Evolutionary conservation across 2,113 vertebrate genomes (phyloP).

Genomic region (Chlamydotis undulata): DNA sequence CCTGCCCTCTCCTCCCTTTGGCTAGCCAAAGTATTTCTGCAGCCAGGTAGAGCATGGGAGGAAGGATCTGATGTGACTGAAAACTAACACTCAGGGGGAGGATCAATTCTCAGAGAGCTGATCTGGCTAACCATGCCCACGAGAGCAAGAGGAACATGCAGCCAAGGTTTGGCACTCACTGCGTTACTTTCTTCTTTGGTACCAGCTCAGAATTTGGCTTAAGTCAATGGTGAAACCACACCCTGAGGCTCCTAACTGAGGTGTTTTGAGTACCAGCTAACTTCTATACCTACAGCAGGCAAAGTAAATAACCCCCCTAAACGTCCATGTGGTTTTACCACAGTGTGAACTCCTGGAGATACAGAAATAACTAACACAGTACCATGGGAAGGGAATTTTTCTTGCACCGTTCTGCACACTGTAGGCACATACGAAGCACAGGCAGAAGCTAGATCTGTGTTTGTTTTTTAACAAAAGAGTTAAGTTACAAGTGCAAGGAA

Average conservation of each 20-base stretch:
- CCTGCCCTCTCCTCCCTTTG: background rate
- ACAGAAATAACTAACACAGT: background rate
- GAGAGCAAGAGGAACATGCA: background rate
- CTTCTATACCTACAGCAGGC: background rate
- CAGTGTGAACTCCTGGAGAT: background rate
- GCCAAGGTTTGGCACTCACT: background rate
- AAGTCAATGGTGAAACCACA: background rate
- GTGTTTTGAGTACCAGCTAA: background rate
- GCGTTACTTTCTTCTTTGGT: background rate
- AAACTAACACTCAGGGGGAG: background rate
- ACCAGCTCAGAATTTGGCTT: background rate
- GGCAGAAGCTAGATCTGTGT: background rate
- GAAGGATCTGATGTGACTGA: background rate
- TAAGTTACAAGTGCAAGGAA: constrained; percentile 46
- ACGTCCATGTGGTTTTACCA: background rate
- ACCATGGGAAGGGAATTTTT: background rate
- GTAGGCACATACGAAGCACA: background rate
- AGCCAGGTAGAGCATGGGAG: background rate
- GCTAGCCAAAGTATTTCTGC: background rate
- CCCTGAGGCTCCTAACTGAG: background rate
- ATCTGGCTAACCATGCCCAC: background rate
- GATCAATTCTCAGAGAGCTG: background rate
- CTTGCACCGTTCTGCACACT: background rate
- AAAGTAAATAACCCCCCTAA: background rate
- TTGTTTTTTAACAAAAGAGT: constrained; percentile 53